A percentile compares a stretch with the other conserved stretches of the same genome.
Conservation (phyloP, 2,797 vertebrate genomes). For the Rhinella marina region DNA sequence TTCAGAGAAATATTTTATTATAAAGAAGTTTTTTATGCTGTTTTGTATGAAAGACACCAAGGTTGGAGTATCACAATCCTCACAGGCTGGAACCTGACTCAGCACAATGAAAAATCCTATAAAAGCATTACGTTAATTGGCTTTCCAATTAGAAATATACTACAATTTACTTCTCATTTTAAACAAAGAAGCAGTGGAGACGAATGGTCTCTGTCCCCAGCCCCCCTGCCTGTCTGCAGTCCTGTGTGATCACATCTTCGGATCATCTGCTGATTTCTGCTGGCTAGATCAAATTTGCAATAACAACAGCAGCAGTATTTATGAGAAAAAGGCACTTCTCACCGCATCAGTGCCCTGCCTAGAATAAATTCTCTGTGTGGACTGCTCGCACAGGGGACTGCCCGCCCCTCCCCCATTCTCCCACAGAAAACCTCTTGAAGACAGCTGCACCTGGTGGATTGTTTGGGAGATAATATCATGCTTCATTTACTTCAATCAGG, state of each 20-base stretch:
- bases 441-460: slow-evolving; percentile 57
- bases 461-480: slow-evolving; percentile 55
- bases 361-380: slow-evolving; percentile 46
- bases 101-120: background rate
- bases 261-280: slow-evolving; percentile 31
- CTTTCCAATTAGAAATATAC: background rate
- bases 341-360: slow-evolving; percentile 35
- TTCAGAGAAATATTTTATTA: background rate
- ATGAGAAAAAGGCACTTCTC: slow-evolving; percentile 41
- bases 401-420: slow-evolving; percentile 24
- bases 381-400: slow-evolving; percentile 10
- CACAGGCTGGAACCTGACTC: background rate
- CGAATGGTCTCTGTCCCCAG: background rate
- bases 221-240: background rate
- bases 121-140: slow-evolving; percentile 13
- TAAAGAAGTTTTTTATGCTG: background rate
- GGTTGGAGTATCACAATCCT: background rate
- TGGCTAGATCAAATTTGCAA: slow-evolving; percentile 45
- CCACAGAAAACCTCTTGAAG: slow-evolving; percentile 36
- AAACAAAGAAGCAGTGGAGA: background rate
- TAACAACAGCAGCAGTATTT: slow-evolving; percentile 35
- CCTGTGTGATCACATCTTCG: background rate
- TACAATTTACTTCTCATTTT: background rate
- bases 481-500: slow-evolving; percentile 57
- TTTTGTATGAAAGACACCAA: background rate